These are phyloP conservation scores for Leptothorax acervorum DNA, from an alignment of 2,888 invertebrate genomes.

Conservation along the genomic window DNA sequence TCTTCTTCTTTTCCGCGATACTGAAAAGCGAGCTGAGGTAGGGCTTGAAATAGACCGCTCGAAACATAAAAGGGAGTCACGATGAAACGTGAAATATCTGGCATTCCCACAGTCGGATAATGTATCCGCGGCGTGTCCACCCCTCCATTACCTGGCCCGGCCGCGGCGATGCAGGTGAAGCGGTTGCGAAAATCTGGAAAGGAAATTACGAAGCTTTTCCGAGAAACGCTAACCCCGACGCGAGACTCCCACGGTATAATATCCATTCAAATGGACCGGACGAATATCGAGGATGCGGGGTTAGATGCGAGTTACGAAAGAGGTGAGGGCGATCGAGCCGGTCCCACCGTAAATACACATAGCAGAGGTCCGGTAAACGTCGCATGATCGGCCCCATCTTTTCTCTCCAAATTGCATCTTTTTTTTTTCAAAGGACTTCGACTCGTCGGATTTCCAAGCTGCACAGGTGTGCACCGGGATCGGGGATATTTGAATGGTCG, in stretches of 20 bases:
- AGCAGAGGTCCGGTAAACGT: constrained; percentile 67
- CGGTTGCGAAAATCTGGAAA: constrained; percentile 70
- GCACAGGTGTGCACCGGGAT: constrained; percentile 72
- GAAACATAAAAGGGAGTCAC: constrained; percentile 4
- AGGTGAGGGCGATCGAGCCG: constrained; percentile 66
- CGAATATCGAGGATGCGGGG: constrained; percentile 41
- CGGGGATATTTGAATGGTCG: constrained; percentile 77
- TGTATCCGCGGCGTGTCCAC: constrained; percentile 61
- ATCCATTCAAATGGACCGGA: constrained; percentile 70
- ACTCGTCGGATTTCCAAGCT: constrained; percentile 69
- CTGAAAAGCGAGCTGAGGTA: neutral
- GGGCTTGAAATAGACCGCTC: neutral
- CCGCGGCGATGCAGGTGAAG: constrained; percentile 66
- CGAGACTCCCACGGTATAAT: constrained; percentile 73
- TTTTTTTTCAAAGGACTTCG: constrained; percentile 51
- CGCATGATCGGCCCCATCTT: constrained; percentile 71
- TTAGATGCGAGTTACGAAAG: constrained; percentile 62
- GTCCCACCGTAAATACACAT: constrained; percentile 76
- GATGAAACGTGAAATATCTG: constrained; percentile 40
- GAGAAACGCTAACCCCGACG: constrained; percentile 54
- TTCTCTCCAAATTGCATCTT: constrained; percentile 75
- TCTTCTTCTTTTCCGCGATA: neutral
- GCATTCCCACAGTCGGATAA: constrained; percentile 70
- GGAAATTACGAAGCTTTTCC: constrained; percentile 67
- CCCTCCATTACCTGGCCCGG: constrained; percentile 60